Evolutionary conservation across 2,888 invertebrate species (phyloP), one percentile per base, ranked within the genome.

Genomic region (Caenorhabditis japonica): DNA sequence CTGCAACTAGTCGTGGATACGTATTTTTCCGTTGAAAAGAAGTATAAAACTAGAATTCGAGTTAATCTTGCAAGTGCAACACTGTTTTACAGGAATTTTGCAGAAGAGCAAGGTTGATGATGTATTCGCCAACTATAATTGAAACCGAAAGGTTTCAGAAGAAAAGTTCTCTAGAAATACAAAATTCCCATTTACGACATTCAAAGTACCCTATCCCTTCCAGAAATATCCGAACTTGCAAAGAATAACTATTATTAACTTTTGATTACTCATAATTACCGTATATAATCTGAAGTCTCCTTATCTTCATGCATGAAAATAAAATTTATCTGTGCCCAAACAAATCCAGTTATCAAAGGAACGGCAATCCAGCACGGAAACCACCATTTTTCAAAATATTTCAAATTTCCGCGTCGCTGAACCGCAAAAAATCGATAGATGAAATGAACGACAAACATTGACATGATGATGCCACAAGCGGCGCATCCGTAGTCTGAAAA

Each of bases 381-480:
- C n/a, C 34, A 58, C 44, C 44, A 59, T 12, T 44, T 39, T n/a
- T 68, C 52, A n/a, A 68, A 68, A 8, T 58, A 58, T 10, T 53
- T 46, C 10, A 68, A 38, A 3, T 46, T 41, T 12, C 68, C 68
- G 13, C 43, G 30, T 21, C 68, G n/a, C 34, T 59, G 46, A 7
- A 68, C 10, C 12, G 68, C 68, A 15, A 52, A 68, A 19, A 36
- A 68, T 30, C 68, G 51, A 12, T 39, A 68, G 7, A 68, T 38
- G 46, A 68, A 68, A 38, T 68, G 68, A 8, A 68, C 44, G 2
- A 59, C 68, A 25, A 58, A 59, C 49, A 59, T 59, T 10, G 58
- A 53, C 52, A 53, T 53, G 10, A 59, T 59, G 23, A 68, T 46
- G 2, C 68, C 68, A 39, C 59, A 68, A 44, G 52, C 46, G 4